These are phyloP conservation scores for Diachrysia chrysitis DNA, from an alignment of 2,888 invertebrate species.

Conservation along the genomic window DNA sequence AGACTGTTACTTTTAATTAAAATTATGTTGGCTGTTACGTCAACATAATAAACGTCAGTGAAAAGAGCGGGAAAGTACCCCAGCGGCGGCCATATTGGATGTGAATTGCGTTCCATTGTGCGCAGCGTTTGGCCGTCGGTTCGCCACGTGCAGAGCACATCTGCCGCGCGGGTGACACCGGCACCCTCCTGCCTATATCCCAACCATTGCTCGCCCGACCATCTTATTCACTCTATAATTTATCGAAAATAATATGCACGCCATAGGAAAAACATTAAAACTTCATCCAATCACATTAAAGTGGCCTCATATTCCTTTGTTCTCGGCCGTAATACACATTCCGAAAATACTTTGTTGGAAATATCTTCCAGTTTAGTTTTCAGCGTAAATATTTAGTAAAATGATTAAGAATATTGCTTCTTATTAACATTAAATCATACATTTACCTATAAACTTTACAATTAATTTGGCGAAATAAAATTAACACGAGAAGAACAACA, in stretches of 20 bases:
- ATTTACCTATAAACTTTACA: conserved; percentile 27
- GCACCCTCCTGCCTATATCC: conserved; percentile 71
- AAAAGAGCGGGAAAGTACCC: conserved; percentile 86
- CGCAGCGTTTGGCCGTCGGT: conserved; percentile 70
- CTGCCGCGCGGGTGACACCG: conserved; percentile 72
- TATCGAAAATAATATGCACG: conserved; percentile 23
- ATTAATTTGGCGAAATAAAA: conserved; percentile 62
- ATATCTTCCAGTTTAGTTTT: not conserved
- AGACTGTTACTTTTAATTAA: conserved; percentile 52
- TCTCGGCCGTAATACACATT: not conserved
- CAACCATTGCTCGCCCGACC: conserved; percentile 48
- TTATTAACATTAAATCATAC: conserved; percentile 28
- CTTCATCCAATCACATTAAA: conserved; percentile 5
- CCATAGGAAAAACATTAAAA: conserved; percentile 11
- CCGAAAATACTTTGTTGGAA: conserved; percentile 12
- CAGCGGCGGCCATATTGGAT: conserved; percentile 79
- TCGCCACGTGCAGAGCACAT: conserved; percentile 80
- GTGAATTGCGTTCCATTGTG: conserved; percentile 82
- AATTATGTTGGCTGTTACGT: conserved; percentile 58
- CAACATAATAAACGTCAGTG: conserved; percentile 62
- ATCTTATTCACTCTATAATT: conserved; percentile 33
- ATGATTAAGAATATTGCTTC: conserved; percentile 16
- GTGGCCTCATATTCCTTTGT: conserved; percentile 25
- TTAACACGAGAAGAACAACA: conserved; percentile 76
- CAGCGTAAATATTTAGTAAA: conserved; percentile 9